Base-by-base conservation (phyloP, 30 jellyfish, hydroid and myxozoan genomes). In the Hydractinia echinata region DNA sequence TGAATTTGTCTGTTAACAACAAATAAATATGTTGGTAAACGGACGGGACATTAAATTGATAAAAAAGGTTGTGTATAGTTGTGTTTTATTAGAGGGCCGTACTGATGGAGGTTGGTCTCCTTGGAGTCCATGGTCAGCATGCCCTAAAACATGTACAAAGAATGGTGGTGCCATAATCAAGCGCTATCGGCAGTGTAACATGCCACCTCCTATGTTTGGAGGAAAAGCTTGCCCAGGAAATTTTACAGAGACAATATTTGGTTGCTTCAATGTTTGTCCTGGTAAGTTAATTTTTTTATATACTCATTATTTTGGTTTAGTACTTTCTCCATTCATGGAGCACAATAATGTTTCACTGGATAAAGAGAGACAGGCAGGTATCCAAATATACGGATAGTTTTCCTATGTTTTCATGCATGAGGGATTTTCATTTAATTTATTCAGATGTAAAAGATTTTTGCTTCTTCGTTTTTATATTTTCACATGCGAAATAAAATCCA, bases 191-290 rank as follows among this genome's bases (percentile, higher is more conserved):
- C 81, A 79, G 61, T 93, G 99, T 73, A 86, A 87, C 80, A 73
- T 85, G 66, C 99, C 99, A 60, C 94, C 95, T 4, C 99, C 99
- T 9, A 84, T 87, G 95, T 82, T 82, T 66, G 96, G 96, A 20
- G 99, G 99, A 55, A 81, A 91, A 14, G 80, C 88, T 19, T 93
- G 99, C 76, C 80, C 83, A 20, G 99, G 99, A 10, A 91, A 95
- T 20, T 79, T 89, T 21, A 76, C 94, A 14, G 96, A 87, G 30
- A 84, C 79, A 62, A 53, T 84, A 9, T 19, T 81, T 6, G n/a
- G 94, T 0, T 93, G 99, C 61, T 81, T 14, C 54, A 82, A 93
- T 67, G 77, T 82, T 53, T 93, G 99, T 87, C 99, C 99, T 67
- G 76, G 99, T 93, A 49, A 74, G 96, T 77, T 21, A 10, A 30